Evolutionary conservation across 2,797 vertebrate genomes (phyloP).

Genomic region (Malacoctenus gilli): DNA sequence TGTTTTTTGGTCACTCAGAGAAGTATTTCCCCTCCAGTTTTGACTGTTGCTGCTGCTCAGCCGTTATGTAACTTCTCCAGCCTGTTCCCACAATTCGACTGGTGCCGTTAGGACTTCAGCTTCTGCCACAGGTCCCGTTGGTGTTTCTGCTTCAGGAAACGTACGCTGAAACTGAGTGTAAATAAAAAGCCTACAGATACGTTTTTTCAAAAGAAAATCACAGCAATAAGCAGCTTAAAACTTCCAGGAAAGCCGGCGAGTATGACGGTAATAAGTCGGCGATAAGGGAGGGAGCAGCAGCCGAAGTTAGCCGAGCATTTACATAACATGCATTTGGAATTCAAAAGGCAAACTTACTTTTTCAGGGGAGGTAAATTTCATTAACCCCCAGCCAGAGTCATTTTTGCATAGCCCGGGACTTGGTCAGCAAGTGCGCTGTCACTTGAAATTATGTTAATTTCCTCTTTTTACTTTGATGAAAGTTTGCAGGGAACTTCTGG

Average conservation of each 20-base stretch:
- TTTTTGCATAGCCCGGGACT: conserved; percentile 28
- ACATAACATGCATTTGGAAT: conserved; percentile 51
- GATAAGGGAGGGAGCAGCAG: conserved; percentile 6
- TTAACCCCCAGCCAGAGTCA: conserved; percentile 25
- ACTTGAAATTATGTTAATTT: conserved; percentile 35
- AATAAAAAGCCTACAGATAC: conserved; percentile 6
- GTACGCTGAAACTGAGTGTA: neutral
- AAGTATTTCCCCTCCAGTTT: too few species aligned
- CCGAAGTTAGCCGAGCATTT: conserved; percentile 26
- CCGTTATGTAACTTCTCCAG: too few species aligned
- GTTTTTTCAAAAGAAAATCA: conserved; percentile 4
- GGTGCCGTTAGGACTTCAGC: too few species aligned
- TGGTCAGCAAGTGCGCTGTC: conserved; percentile 38
- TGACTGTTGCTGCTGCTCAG: too few species aligned
- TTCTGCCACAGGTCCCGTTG: too few species aligned
- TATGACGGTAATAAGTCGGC: conserved; percentile 6
- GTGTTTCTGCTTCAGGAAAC: too few species aligned
- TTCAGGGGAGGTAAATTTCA: conserved; percentile 29
- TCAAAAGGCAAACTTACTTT: conserved; percentile 26
- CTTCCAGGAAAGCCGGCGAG: conserved; percentile 1
- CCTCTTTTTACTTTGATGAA: conserved; percentile 18
- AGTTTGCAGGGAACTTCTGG: conserved; percentile 20
- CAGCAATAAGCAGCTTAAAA: conserved; percentile 8
- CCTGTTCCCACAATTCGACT: too few species aligned
- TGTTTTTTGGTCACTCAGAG: too few species aligned